Conservation (phyloP, 2,113 vertebrate genomes). For the Aviceda subcristata region DNA sequence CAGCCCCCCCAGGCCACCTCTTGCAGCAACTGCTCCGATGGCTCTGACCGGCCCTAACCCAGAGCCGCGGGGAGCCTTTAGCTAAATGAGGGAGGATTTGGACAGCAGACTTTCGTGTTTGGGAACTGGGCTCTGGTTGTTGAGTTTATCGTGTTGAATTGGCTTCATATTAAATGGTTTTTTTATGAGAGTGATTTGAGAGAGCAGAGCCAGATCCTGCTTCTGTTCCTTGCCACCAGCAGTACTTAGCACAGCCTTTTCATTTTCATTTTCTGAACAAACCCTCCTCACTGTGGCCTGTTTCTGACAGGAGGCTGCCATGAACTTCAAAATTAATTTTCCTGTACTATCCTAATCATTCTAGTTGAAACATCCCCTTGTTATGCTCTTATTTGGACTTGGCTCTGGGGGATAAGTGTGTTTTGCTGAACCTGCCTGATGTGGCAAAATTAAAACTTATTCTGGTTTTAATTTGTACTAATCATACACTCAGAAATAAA, state of each 20-base stretch:
- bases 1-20: not conserved
- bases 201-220: constrained; percentile 20
- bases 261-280: not conserved
- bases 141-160: not conserved
- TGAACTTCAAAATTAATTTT: constrained; percentile 50
- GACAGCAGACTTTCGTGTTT: not conserved
- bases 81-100: not conserved
- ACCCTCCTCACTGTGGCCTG: not conserved
- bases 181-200: not conserved
- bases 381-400: not conserved
- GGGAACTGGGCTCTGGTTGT: not conserved
- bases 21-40: not conserved
- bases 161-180: not conserved
- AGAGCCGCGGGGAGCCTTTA: not conserved
- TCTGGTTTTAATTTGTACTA: constrained; percentile 62
- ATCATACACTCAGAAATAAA: constrained; percentile 45
- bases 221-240: not conserved
- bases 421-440: constrained; percentile 31
- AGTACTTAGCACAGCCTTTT: not conserved
- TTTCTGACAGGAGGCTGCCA: constrained; percentile 28
- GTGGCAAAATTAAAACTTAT: constrained; percentile 41
- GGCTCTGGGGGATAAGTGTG: not conserved
- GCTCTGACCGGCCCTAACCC: not conserved
- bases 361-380: not conserved
- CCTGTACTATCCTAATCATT: constrained; percentile 24